Evolutionary conservation across 2,888 invertebrate species (phyloP).

Genomic region (Clunio marinus): DNA sequence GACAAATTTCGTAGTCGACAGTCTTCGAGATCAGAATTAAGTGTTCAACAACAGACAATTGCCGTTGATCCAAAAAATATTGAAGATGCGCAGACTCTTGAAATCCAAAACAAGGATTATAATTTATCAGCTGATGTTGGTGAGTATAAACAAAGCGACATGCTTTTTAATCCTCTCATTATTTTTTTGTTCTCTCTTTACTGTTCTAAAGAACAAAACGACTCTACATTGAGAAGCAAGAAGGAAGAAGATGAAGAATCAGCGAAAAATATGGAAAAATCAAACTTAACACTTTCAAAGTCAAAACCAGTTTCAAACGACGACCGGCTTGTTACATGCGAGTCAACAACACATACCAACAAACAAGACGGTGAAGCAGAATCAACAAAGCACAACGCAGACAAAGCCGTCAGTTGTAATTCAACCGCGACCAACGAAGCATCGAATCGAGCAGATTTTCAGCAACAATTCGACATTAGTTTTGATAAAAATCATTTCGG

Average conservation of each 20-base stretch:
- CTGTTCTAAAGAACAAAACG: too few species aligned
- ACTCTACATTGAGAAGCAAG: too few species aligned
- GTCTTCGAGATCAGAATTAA: conserved; percentile 5
- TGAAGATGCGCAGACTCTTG: not conserved
- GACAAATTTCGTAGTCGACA: not conserved
- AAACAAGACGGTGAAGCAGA: not conserved
- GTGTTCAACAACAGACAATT: not conserved
- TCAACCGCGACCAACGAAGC: conserved; percentile 17
- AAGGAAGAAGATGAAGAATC: not conserved
- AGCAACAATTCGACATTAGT: not conserved
- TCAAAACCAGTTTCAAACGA: conserved; percentile 21
- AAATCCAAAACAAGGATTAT: not conserved
- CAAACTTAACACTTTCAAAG: not conserved
- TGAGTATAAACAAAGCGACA: not conserved
- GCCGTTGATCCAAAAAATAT: not conserved
- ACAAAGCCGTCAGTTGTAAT: conserved; percentile 15
- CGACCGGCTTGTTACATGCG: too few species aligned
- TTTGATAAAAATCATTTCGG: not conserved
- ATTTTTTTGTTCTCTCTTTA: too few species aligned
- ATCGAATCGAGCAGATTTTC: not conserved
- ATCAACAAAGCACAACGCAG: conserved; percentile 14
- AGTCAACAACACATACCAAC: conserved; percentile 21
- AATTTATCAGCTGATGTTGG: not conserved
- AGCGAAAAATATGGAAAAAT: not conserved
- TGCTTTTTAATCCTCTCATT: too few species aligned